Evolutionary conservation across 2,113 vertebrate genomes (phyloP).

Genomic region (Microcebus murinus): DNA sequence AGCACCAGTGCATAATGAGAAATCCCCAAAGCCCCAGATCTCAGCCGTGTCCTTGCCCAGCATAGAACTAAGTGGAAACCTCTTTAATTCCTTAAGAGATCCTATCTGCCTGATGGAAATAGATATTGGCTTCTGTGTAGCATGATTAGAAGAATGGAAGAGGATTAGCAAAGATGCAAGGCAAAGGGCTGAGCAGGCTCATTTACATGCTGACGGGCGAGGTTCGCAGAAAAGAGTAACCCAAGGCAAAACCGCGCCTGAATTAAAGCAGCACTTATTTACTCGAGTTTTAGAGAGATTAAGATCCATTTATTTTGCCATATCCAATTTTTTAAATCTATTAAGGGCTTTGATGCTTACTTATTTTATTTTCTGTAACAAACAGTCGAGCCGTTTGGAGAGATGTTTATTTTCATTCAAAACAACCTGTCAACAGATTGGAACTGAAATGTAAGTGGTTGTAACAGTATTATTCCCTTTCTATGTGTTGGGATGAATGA

Average conservation of each 20-base stretch:
- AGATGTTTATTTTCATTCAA: slow-evolving; percentile 84
- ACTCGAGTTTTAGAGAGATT: slow-evolving; percentile 89
- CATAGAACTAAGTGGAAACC: slow-evolving; percentile 88
- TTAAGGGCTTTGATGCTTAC: slow-evolving; percentile 83
- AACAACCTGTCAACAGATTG: slow-evolving; percentile 84
- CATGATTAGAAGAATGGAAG: slow-evolving; percentile 97
- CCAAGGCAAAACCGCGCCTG: slow-evolving; percentile 87
- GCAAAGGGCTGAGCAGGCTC: slow-evolving; percentile 85
- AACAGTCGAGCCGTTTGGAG: slow-evolving; percentile 75
- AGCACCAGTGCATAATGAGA: slow-evolving; percentile 94
- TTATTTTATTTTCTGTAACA: slow-evolving; percentile 83
- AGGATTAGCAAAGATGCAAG: slow-evolving; percentile 93
- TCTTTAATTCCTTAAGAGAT: slow-evolving; percentile 99
- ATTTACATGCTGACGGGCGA: slow-evolving; percentile 92
- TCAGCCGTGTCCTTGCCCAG: slow-evolving; percentile 91
- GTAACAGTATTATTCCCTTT: slow-evolving; percentile 58
- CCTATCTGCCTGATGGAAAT: slow-evolving; percentile 98
- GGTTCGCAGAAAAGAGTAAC: slow-evolving; percentile 82
- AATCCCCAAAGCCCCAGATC: slow-evolving; percentile 97
- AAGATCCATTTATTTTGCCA: slow-evolving; percentile 87
- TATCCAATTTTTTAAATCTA: slow-evolving; percentile 85
- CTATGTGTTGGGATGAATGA: background rate
- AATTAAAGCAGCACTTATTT: slow-evolving; percentile 90
- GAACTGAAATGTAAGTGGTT: slow-evolving; percentile 75
- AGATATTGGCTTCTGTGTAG: slow-evolving; percentile 97